Percentiles rank a stretch among this genome's conserved stretches.
phyloP scores from a whole-genome alignment of 1,140 invertebrate species.

The Oryzaephilus surinamensis region DNA sequence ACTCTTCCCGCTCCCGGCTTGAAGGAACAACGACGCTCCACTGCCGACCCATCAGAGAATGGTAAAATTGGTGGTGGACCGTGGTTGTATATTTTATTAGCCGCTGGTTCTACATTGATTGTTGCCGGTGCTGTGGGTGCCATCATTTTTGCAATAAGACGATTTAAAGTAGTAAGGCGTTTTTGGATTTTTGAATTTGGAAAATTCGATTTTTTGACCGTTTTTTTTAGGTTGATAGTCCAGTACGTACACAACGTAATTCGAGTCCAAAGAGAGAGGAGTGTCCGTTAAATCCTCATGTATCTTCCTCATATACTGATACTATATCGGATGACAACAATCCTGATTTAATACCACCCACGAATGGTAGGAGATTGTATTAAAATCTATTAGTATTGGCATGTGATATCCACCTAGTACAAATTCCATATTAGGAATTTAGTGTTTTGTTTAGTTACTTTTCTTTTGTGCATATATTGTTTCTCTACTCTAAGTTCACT shows the following conservation, averaged over 20 bases:
- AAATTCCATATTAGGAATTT: too few species aligned
- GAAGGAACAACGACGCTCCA: constrained; percentile 32
- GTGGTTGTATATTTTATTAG: constrained; percentile 33
- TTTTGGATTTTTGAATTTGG: neutral
- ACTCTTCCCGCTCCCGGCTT: constrained; percentile 31
- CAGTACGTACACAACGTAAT: constrained; percentile 25
- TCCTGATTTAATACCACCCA: constrained; percentile 34
- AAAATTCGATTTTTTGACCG: neutral
- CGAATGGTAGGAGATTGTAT: constrained; percentile 26
- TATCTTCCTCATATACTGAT: constrained; percentile 26
- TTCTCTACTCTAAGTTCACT: too few species aligned
- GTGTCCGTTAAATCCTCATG: constrained; percentile 23
- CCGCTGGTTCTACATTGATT: constrained; percentile 32
- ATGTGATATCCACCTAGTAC: too few species aligned
- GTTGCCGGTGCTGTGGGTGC: constrained; percentile 29
- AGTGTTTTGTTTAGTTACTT: too few species aligned
- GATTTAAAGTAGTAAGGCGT: constrained; percentile 24
- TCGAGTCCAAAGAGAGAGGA: constrained; percentile 28
- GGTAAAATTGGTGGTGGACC: constrained; percentile 24
- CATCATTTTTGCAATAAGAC: constrained; percentile 30
- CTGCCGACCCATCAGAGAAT: constrained; percentile 22
- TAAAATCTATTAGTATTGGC: too few species aligned
- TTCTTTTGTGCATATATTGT: too few species aligned
- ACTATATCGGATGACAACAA: constrained; percentile 33
- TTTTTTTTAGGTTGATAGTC: constrained; percentile 28